Base-by-base conservation (phyloP, 1,140 invertebrate genomes). In the Arion vulgaris region DNA sequence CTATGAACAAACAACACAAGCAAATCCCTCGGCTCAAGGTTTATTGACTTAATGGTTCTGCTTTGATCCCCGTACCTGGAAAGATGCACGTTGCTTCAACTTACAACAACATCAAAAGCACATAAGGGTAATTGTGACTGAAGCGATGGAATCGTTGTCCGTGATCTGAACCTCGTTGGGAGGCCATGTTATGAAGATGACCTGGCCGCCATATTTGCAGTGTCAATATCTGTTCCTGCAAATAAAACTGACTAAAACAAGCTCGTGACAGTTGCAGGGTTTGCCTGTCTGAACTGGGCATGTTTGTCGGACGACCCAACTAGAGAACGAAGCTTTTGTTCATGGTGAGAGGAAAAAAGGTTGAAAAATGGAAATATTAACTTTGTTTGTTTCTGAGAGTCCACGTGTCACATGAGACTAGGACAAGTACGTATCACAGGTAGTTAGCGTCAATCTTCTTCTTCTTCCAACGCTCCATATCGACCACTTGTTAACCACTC, bases 51-150 rank as follows among this genome's bases (percentile, higher is more conserved):
- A 57, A n/a, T n/a, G 53, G 9, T n/a, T 57, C 23, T 4, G 4
- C 23, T 9, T 15, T 9, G 23, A 57, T 57, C 53, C 53, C 53
- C 53, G 23, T 23, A 57, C 53, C 53, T 57, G 9, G 19, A 57
- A 57, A n/a, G 53, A 4, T 57, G 53, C 53, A 57, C 53, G 53
- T 57, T 57, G 53, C 23, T 57, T 23, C 26, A 19, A 57, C 17
- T 57, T 9, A 57, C 53, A 57, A 32, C 62, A 66, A 66, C n/a
- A 66, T 66, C 62, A 66, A 66, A 66, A 66, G n/a, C n/a, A 66
- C 62, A 66, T 32, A 28, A 66, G 28, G 62, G n/a, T 32, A 66
- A 66, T 32, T 66, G 62, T 66, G 62, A 66, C 62, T 28, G 28
- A 23, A 17, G n/a, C 17, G 28, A 5, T 32, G 62, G 62, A n/a